Conservation (phyloP, 2,113 vertebrate genomes). For the Hemibates koningsi region DNA sequence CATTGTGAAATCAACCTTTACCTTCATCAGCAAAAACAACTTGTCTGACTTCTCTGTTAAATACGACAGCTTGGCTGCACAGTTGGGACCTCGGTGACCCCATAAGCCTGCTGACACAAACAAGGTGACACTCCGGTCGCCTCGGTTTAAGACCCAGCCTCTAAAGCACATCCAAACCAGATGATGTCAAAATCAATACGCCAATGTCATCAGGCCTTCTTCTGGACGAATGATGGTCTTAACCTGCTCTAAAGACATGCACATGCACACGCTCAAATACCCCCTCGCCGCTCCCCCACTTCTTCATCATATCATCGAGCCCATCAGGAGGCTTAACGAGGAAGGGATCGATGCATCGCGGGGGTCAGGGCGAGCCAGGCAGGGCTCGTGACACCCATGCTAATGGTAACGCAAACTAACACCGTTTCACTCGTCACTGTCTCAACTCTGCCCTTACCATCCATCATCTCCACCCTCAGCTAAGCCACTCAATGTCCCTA, state of each 20-base stretch:
- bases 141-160: constrained; percentile 39
- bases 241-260: constrained; percentile 23
- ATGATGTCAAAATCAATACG: constrained; percentile 69
- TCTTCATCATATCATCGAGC: constrained; percentile 60
- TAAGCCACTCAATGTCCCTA: constrained; percentile 43
- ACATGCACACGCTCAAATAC: constrained; percentile 33
- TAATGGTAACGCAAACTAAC: constrained; percentile 20
- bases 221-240: constrained; percentile 30
- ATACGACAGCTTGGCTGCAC: not conserved
- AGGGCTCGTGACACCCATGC: constrained; percentile 47
- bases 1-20: not conserved
- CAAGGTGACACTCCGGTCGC: constrained; percentile 47
- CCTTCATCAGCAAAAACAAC: not conserved
- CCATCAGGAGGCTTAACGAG: constrained; percentile 58
- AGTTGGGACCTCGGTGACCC: not conserved
- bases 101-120: constrained; percentile 46
- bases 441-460: constrained; percentile 37
- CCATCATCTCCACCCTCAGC: not conserved
- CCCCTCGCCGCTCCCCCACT: not conserved
- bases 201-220: constrained; percentile 44
- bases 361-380: constrained; percentile 44
- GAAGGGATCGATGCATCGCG: constrained; percentile 48
- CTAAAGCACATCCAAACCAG: constrained; percentile 33
- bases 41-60: not conserved
- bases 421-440: constrained; percentile 10